phyloP scores from a whole-genome alignment of 2,888 invertebrate genomes.

The Neoascia interrupta region DNA sequence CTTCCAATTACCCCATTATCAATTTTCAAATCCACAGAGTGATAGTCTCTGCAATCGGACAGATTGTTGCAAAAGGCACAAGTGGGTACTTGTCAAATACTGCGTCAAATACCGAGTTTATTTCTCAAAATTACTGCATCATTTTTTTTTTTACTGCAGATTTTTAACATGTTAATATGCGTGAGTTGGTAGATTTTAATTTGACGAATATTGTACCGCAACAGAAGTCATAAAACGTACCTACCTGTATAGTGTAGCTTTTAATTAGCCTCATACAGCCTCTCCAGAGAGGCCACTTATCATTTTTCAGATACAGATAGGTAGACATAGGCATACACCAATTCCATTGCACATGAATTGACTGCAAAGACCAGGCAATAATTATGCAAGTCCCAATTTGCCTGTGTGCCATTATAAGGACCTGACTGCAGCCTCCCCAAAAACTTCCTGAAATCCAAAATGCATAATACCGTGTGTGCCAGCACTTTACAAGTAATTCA shows the following conservation, averaged over 20 bases:
- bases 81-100: too few species aligned
- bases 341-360: neutral
- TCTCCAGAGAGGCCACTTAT: slow-evolving; percentile 3
- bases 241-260: slow-evolving; percentile 1
- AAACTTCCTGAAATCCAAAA: slow-evolving; percentile 41
- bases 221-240: too few species aligned
- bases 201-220: too few species aligned
- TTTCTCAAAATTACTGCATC: too few species aligned
- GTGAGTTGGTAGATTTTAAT: too few species aligned
- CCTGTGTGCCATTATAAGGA: neutral
- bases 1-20: too few species aligned
- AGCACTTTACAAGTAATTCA: slow-evolving; percentile 49
- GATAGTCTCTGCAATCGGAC: too few species aligned
- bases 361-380: neutral
- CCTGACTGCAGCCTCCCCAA: neutral
- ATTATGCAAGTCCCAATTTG: slow-evolving; percentile 28
- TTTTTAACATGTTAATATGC: too few species aligned
- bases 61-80: too few species aligned
- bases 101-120: too few species aligned
- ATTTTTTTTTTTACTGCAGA: too few species aligned
- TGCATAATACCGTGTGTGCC: slow-evolving; percentile 12
- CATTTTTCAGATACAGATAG: neutral
- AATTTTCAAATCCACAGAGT: too few species aligned
- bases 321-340: neutral
- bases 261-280: slow-evolving; percentile 7